A percentile compares a stretch with the other conserved stretches of the same genome.
Conservation (phyloP, 1,140 invertebrate species). For the Sitophilus oryzae region DNA sequence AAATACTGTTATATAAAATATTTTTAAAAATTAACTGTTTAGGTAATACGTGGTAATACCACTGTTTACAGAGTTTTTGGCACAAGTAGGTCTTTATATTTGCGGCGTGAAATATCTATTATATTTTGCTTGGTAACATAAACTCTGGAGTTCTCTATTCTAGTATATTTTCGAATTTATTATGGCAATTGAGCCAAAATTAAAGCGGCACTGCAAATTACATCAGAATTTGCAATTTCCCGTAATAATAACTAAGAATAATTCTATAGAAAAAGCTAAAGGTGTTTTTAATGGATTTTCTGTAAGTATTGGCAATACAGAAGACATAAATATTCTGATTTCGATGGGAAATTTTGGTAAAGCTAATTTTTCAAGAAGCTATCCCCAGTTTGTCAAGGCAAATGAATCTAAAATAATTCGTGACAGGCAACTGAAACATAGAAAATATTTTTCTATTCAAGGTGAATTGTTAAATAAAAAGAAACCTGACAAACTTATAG, state of each 20-base stretch:
- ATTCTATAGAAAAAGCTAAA: conserved; percentile 43
- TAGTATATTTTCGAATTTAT: too few species aligned
- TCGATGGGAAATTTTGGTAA: conserved; percentile 72
- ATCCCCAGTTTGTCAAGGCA: conserved; percentile 28
- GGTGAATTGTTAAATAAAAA: conserved; percentile 9
- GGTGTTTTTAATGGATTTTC: conserved; percentile 59
- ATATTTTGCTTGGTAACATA: too few species aligned
- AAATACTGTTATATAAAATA: too few species aligned
- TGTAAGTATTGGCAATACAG: conserved; percentile 55
- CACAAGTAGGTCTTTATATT: too few species aligned
- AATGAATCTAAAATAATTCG: conserved; percentile 25
- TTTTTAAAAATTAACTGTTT: too few species aligned
- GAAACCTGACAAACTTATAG: conserved; percentile 46
- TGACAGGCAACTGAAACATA: conserved; percentile 38
- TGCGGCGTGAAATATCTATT: too few species aligned
- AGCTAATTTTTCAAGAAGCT: conserved; percentile 45
- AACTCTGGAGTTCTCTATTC: too few species aligned
- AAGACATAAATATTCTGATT: conserved; percentile 56
- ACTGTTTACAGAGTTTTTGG: too few species aligned
- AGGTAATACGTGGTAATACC: too few species aligned
- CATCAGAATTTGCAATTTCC: conserved; percentile 45
- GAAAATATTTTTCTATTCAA: conserved; percentile 25
- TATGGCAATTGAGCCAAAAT: conserved; percentile 43
- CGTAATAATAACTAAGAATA: conserved; percentile 37
- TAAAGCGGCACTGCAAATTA: conserved; percentile 43